These are phyloP conservation scores for Epinotia bilunana DNA, from an alignment of 2,888 invertebrate genomes.

Conservation along the genomic window DNA sequence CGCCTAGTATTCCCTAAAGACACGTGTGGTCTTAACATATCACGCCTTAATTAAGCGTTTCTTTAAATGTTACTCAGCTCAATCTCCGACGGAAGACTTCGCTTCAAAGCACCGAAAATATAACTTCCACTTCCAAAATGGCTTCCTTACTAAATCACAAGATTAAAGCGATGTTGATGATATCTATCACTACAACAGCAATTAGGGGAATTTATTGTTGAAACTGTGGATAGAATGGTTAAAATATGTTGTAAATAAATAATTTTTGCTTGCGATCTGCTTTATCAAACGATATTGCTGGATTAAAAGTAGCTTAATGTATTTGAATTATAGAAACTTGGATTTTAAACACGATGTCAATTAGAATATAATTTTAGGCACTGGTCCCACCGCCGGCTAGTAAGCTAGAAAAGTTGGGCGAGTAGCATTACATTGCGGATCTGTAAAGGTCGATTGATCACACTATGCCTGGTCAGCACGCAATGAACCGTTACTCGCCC, in stretches of 20 bases:
- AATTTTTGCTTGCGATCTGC: neutral
- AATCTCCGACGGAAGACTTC: constrained; percentile 15
- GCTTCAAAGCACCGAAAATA: constrained; percentile 35
- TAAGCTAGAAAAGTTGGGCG: too few species aligned
- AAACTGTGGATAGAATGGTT: constrained; percentile 12
- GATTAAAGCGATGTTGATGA: constrained; percentile 40
- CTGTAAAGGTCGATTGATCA: too few species aligned
- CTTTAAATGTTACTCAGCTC: neutral
- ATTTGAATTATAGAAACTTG: too few species aligned
- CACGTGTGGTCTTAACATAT: neutral
- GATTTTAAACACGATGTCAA: too few species aligned
- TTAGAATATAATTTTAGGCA: too few species aligned
- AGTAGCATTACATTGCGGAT: too few species aligned
- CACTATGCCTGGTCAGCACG: too few species aligned
- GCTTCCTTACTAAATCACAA: constrained; percentile 41
- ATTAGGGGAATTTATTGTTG: constrained; percentile 40
- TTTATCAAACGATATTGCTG: neutral
- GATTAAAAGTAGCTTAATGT: too few species aligned
- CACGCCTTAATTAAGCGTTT: constrained; percentile 1
- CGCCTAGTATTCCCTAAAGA: too few species aligned
- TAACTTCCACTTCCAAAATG: constrained; percentile 26
- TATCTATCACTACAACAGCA: constrained; percentile 36
- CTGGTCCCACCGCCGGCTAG: too few species aligned
- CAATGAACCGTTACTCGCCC: too few species aligned
- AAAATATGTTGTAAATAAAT: constrained; percentile 11